Base-by-base conservation (phyloP, 2,113 vertebrate species). In the Mola mola region DNA sequence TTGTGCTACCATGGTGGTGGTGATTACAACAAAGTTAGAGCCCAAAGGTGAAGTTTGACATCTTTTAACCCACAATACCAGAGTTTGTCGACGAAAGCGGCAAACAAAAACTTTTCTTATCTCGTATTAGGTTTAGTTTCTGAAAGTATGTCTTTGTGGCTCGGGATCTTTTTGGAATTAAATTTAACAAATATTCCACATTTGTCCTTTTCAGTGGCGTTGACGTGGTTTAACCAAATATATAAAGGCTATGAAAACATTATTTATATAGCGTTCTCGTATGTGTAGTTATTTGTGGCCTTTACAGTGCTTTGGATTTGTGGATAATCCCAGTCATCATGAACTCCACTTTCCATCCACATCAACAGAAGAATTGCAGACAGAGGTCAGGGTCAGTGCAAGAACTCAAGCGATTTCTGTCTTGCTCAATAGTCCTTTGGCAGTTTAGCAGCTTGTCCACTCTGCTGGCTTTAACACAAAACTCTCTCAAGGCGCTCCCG, bases 391-490 rank as follows among this genome's bases (percentile, higher is more conserved):
- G 19, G 28, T 55, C 49, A 37, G 4, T 53, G 11, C n/a, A 4
- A 28, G 29, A 41, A 25, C 5, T 24, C 9, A 9, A 21, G 47
- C 31, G 31, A 65, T 17, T 21, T 59, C 42, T 51, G 36, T 62
- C 16, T 46, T 58, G 44, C 72, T 70, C 26, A 38, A 51, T 50
- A 8, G 46, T 57, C 29, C 56, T 74, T 37, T 17, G 50, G 25
- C 29, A 15, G 51, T 28, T 8, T 15, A 47, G 56, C 36, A 53
- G 57, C 56, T 37, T 12, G 37, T 16, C 41, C 57, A 63, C 28
- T 38, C 41, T 55, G 66, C 37, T 24, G 13, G 77, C 74, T 46
- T 40, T 13, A 50, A 66, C 61, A 43, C 28, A 19, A 40, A 59
- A 17, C 9, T 42, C 33, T n/a, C 38, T 26, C 9, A 38, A 38